Conservation (phyloP, 2,888 invertebrate species). For the Drosophila helvetica region DNA sequence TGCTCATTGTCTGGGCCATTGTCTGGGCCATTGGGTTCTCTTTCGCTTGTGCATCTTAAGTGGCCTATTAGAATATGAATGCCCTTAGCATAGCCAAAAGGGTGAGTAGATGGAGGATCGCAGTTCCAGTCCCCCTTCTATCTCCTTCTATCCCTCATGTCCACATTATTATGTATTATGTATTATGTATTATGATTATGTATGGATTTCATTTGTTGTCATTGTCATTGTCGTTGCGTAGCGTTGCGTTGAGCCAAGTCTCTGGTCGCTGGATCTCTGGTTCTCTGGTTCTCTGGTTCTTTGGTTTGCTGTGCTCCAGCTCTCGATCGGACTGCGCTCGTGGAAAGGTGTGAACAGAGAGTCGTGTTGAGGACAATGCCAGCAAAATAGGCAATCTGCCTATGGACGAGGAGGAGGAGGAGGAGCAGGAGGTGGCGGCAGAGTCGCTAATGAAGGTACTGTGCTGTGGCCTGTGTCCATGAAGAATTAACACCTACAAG, state of each 20-base stretch:
- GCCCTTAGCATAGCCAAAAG: slow-evolving; percentile 8
- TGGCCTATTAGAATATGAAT: slow-evolving; percentile 74
- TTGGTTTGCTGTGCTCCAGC: slow-evolving; percentile 5
- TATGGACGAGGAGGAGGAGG: background rate
- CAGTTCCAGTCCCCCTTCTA: slow-evolving; percentile 6
- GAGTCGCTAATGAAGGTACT: slow-evolving; percentile 60
- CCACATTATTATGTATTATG: slow-evolving; percentile 65
- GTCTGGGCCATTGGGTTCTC: slow-evolving; percentile 53
- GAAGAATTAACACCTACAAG: slow-evolving; percentile 59
- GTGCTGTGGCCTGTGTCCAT: slow-evolving; percentile 15
- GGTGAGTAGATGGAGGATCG: slow-evolving; percentile 8
- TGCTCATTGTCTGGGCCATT: slow-evolving; percentile 49
- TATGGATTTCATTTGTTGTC: slow-evolving; percentile 69
- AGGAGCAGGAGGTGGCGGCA: slow-evolving; percentile 26
- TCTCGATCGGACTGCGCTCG: background rate
- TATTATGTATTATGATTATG: slow-evolving; percentile 64
- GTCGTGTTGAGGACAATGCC: slow-evolving; percentile 20
- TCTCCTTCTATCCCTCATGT: slow-evolving; percentile 25
- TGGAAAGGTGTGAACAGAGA: slow-evolving; percentile 51
- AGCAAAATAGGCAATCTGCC: background rate
- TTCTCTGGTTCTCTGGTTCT: background rate
- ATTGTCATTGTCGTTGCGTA: slow-evolving; percentile 27
- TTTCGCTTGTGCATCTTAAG: slow-evolving; percentile 62
- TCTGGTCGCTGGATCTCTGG: slow-evolving; percentile 15
- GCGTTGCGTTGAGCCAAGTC: background rate